Percentiles rank a stretch among this genome's conserved stretches.
Evolutionary conservation across 2,888 invertebrate species (phyloP).

Genomic region (Idaea biselata): DNA sequence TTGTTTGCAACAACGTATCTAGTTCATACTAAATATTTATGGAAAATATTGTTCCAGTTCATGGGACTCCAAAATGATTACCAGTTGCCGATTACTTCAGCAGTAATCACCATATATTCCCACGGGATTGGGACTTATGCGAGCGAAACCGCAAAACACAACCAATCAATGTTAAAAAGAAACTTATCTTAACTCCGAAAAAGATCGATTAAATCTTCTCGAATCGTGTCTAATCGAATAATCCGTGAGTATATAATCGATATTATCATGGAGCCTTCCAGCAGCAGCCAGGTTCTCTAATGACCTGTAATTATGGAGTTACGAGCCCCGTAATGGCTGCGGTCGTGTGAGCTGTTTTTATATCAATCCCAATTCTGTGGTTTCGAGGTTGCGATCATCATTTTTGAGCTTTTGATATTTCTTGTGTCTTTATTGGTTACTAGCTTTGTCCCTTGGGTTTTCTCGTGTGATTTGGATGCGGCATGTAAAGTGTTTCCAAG

Average conservation of each 20-base stretch:
- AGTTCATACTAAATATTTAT: too few relatives aligned
- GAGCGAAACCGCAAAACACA: too few relatives aligned
- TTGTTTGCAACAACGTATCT: too few relatives aligned
- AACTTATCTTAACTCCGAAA: background rate
- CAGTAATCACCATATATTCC: too few relatives aligned
- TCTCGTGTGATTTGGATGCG: too few relatives aligned
- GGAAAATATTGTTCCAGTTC: too few relatives aligned
- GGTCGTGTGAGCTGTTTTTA: background rate
- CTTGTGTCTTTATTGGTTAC: background rate
- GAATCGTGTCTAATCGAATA: background rate
- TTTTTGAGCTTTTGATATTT: background rate
- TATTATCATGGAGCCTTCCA: constrained; percentile 28
- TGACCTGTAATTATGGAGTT: constrained; percentile 64
- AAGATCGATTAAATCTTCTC: background rate
- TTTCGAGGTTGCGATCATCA: background rate
- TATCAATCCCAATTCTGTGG: background rate
- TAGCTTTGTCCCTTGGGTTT: too few relatives aligned
- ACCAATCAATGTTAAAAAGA: background rate
- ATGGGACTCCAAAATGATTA: too few relatives aligned
- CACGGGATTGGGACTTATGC: too few relatives aligned
- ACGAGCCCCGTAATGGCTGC: constrained; percentile 33
- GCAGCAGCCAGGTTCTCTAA: constrained; percentile 61
- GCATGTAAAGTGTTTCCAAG: too few relatives aligned
- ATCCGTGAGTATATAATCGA: background rate
- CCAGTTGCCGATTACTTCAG: too few relatives aligned